A percentile compares a stretch with the other conserved stretches of the same genome.
These are phyloP conservation scores for Perognathus longimembris DNA, from an alignment of 2,113 vertebrate genomes.

Conservation along the genomic window DNA sequence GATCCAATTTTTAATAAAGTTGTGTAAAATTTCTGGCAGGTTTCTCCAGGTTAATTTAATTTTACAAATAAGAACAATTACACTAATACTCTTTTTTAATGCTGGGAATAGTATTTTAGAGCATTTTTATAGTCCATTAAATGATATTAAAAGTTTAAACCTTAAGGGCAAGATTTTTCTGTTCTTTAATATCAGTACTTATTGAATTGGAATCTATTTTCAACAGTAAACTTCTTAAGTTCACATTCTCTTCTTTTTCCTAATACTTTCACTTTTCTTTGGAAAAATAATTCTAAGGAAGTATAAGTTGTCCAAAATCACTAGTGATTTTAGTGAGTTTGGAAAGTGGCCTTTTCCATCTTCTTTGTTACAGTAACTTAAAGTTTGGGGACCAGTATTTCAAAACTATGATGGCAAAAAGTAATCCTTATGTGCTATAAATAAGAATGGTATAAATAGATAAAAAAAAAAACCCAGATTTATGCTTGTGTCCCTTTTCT, in stretches of 20 bases:
- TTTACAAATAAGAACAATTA: conserved; percentile 52
- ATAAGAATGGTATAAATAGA: background rate
- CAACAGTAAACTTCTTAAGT: background rate
- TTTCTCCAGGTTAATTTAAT: conserved; percentile 57
- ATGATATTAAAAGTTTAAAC: conserved; percentile 69
- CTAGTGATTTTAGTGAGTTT: conserved; percentile 36
- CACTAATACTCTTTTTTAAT: conserved; percentile 48
- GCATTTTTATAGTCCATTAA: conserved; percentile 49
- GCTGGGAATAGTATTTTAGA: conserved; percentile 23
- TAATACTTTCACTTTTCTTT: background rate
- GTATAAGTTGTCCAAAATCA: background rate
- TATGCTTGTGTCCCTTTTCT: background rate
- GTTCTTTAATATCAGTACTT: conserved; percentile 28
- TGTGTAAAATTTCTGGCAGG: conserved; percentile 24
- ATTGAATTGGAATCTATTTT: conserved; percentile 59
- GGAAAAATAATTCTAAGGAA: background rate
- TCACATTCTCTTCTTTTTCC: background rate
- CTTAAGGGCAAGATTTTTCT: conserved; percentile 32
- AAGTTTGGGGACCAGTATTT: background rate
- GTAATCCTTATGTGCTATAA: background rate
- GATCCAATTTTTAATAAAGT: conserved; percentile 11
- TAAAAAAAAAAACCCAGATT: conserved; percentile 14
- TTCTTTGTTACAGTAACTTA: background rate
- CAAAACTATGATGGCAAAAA: conserved; percentile 24
- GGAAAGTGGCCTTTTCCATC: background rate